Conservation (phyloP, 2,888 invertebrate species). For the Mimas tiliae region DNA sequence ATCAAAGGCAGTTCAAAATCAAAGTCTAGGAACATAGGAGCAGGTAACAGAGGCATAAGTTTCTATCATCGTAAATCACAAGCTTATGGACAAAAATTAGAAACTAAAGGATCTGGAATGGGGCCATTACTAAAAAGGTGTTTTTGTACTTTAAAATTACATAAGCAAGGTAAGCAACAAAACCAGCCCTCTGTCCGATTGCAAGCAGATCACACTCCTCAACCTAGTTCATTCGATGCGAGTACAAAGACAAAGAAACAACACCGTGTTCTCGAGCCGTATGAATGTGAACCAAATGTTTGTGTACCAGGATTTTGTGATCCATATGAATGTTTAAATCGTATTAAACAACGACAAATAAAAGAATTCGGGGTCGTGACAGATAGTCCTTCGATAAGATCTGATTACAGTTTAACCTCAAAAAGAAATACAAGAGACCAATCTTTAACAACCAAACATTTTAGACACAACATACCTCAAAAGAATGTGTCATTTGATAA, state of each 20-base stretch:
- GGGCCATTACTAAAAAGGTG: conserved; percentile 42
- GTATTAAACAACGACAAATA: conserved; percentile 35
- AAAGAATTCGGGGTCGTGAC: conserved; percentile 27
- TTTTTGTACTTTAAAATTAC: conserved; percentile 47
- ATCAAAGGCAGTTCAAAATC: background rate
- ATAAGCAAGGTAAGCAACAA: conserved; percentile 31
- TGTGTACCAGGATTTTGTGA: conserved; percentile 37
- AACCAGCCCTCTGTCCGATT: conserved; percentile 4
- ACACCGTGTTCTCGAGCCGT: conserved; percentile 31
- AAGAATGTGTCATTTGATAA: conserved; percentile 15
- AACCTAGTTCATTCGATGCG: conserved; percentile 19
- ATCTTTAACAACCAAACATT: conserved; percentile 17
- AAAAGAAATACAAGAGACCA: conserved; percentile 15
- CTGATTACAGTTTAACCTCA: conserved; percentile 29
- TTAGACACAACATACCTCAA: conserved; percentile 15
- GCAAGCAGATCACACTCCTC: conserved; percentile 27
- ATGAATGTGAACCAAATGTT: conserved; percentile 37
- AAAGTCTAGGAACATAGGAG: background rate
- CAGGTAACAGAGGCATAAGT: conserved; percentile 21
- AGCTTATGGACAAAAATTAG: conserved; percentile 29
- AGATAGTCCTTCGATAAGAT: conserved; percentile 21
- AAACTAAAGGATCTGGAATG: conserved; percentile 36
- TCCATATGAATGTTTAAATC: conserved; percentile 42
- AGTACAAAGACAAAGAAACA: conserved; percentile 21
- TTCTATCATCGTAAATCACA: conserved; percentile 30